These are phyloP conservation scores for Lacerta agilis DNA, from an alignment of 2,797 vertebrate genomes.

Conservation along the genomic window DNA sequence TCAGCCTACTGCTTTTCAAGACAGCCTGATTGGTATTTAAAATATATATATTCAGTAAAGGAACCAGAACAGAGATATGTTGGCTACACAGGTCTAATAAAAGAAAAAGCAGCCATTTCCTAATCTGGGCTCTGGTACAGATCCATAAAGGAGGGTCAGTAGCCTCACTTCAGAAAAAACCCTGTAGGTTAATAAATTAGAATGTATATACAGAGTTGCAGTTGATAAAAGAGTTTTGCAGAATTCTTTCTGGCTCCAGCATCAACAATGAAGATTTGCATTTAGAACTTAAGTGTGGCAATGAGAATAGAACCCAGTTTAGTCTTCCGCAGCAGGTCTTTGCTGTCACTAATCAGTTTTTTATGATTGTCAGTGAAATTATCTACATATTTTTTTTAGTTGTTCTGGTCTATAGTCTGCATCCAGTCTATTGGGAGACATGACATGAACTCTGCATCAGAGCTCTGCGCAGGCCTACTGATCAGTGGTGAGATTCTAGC, in stretches of 20 bases:
- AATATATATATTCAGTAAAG: not conserved
- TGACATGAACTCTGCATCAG: slow-evolving; percentile 15
- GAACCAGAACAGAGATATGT: not conserved
- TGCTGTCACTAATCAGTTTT: slow-evolving; percentile 13
- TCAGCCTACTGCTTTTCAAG: too few relatives aligned
- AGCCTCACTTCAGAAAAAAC: not conserved
- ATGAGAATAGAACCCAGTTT: slow-evolving; percentile 11
- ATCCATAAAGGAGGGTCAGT: not conserved
- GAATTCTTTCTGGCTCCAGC: slow-evolving; percentile 22
- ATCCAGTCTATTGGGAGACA: not conserved
- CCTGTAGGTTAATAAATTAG: not conserved
- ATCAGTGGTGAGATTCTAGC: slow-evolving; percentile 8
- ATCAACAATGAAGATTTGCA: slow-evolving; percentile 46
- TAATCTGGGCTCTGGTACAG: not conserved
- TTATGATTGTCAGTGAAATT: slow-evolving; percentile 2
- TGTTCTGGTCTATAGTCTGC: slow-evolving; percentile 1
- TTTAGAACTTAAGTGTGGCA: slow-evolving; percentile 18
- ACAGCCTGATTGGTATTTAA: too few relatives aligned
- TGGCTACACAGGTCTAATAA: not conserved
- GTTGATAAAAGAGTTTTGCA: not conserved
- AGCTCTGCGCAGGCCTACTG: not conserved
- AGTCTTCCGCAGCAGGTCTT: slow-evolving; percentile 10
- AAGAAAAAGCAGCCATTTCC: not conserved
- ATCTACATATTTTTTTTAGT: slow-evolving; percentile 1
- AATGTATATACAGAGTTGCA: not conserved